A percentile compares a stretch with the other conserved stretches of the same genome.
Evolutionary conservation across 2,113 vertebrate species (phyloP).

Genomic region (Holacanthus passer): DNA sequence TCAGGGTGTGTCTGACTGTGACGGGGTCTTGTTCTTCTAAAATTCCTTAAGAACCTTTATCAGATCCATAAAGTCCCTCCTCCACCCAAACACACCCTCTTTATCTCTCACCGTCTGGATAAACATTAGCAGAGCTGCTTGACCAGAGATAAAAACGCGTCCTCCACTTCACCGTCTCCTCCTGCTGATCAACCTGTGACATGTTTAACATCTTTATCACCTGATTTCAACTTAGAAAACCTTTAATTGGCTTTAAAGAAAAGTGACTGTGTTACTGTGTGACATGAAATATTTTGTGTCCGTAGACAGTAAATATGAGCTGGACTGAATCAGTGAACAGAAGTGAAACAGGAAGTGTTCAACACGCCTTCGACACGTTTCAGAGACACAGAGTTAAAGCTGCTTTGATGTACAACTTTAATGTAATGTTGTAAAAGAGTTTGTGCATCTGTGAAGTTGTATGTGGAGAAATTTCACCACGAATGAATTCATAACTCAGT

Average conservation of each 20-base stretch:
- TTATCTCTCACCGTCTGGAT: background rate
- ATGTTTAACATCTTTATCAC: background rate
- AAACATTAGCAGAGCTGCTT: background rate
- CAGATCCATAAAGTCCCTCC: slow-evolving; percentile 7
- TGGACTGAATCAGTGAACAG: background rate
- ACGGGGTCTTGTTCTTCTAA: too few relatives aligned
- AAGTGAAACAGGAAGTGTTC: background rate
- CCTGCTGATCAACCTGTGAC: background rate
- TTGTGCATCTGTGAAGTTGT: too few relatives aligned
- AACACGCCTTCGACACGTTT: background rate
- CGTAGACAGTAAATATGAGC: background rate
- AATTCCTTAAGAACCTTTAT: background rate
- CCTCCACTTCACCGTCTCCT: background rate
- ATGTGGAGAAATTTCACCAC: too few relatives aligned
- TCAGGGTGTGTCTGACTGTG: background rate
- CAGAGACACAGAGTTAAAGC: too few relatives aligned
- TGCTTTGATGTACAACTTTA: too few relatives aligned
- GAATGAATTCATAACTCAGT: too few relatives aligned
- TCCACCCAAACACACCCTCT: background rate
- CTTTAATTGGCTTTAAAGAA: background rate
- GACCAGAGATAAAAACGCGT: background rate
- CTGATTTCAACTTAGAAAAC: background rate
- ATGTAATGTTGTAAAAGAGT: too few relatives aligned
- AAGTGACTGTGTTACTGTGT: background rate
- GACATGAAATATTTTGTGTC: background rate